These are phyloP conservation scores for Istiophorus platypterus DNA, from an alignment of 2,113 vertebrate species.

Conservation along the genomic window DNA sequence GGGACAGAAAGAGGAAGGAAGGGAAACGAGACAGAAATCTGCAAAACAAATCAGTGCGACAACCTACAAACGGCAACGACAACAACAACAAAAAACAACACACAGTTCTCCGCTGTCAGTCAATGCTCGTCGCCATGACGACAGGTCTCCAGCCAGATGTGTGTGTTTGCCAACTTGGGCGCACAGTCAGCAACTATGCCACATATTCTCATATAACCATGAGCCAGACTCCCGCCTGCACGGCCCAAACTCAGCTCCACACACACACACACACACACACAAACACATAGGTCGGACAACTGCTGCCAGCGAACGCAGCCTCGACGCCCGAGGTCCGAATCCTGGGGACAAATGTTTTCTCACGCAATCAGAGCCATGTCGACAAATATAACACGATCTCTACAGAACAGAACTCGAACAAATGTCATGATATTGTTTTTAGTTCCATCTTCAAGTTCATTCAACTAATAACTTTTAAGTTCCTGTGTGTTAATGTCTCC, in stretches of 20 bases:
- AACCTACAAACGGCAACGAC: constrained; percentile 18
- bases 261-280: too few species aligned
- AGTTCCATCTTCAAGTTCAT: too few species aligned
- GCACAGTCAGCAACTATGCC: constrained; percentile 39
- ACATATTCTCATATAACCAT: constrained; percentile 35
- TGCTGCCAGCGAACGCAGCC: not conserved
- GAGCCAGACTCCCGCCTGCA: constrained; percentile 5
- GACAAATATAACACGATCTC: too few species aligned
- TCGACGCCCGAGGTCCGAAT: not conserved
- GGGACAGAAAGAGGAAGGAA: not conserved
- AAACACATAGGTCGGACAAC: not conserved
- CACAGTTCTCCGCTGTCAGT: constrained; percentile 1
- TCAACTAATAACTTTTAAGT: too few species aligned
- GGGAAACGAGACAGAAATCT: constrained; percentile 38
- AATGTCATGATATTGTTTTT: too few species aligned
- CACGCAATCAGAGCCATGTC: too few species aligned
- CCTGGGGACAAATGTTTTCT: not conserved
- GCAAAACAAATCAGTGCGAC: constrained; percentile 55
- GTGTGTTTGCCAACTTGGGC: not conserved
- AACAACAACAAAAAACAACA: not conserved
- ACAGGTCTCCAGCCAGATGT: constrained; percentile 34
- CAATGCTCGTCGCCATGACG: constrained; percentile 28
- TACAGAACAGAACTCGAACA: too few species aligned
- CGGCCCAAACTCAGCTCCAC: too few species aligned
- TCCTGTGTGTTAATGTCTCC: too few species aligned